These are phyloP conservation scores for Leptopilina clavipes DNA, from an alignment of 1,140 invertebrate genomes.

Conservation along the genomic window DNA sequence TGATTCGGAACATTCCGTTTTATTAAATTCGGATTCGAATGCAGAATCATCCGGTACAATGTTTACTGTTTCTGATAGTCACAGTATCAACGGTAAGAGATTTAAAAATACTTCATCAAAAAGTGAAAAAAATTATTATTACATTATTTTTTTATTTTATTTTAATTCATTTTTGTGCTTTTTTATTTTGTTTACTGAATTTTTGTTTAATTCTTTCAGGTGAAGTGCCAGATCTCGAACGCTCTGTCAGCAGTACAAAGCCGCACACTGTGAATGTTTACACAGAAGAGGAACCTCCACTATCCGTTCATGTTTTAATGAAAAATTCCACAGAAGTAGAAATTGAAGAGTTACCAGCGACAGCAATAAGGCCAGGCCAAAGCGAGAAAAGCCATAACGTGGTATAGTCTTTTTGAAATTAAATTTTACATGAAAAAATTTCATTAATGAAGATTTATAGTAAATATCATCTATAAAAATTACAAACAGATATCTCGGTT, in stretches of 20 bases:
- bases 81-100: slow-evolving; percentile 69
- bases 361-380: background rate
- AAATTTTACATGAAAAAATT: background rate
- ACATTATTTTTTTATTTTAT: background rate
- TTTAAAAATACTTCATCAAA: background rate
- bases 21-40: slow-evolving; percentile 40
- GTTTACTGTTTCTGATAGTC: slow-evolving; percentile 65
- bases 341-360: slow-evolving; percentile 19
- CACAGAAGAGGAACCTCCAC: slow-evolving; percentile 51
- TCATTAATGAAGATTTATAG: background rate
- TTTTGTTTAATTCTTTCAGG: slow-evolving; percentile 53
- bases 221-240: slow-evolving; percentile 63
- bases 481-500: background rate
- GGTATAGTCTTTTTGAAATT: background rate
- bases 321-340: background rate
- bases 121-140: no score
- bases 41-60: slow-evolving; percentile 48
- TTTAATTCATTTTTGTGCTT: background rate
- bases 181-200: background rate
- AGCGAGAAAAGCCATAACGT: background rate
- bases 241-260: slow-evolving; percentile 66
- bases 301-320: background rate
- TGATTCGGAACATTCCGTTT: slow-evolving; percentile 53
- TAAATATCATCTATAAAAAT: slow-evolving; percentile 1
- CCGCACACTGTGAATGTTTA: slow-evolving; percentile 64